Evolutionary conservation across 1,140 invertebrate genomes (phyloP).

Genomic region (Drosophila orosa): DNA sequence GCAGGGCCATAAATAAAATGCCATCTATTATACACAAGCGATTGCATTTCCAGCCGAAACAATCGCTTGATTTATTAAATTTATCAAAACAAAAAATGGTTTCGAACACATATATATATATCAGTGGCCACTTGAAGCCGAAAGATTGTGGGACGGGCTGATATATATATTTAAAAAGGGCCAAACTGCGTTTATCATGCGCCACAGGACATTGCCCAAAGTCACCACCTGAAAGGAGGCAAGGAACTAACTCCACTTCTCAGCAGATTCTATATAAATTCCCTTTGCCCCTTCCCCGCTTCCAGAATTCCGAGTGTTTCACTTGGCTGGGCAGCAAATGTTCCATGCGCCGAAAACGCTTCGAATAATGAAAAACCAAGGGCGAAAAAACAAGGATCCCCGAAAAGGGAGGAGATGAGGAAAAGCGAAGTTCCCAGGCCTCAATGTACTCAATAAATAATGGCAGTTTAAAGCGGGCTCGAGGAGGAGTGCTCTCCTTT

Average conservation of each 20-base stretch:
- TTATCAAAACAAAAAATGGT: slow-evolving; percentile 51
- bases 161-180: slow-evolving; percentile 64
- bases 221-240: slow-evolving; percentile 52
- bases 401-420: slow-evolving; percentile 4
- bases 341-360: slow-evolving; percentile 67
- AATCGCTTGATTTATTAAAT: slow-evolving; percentile 74
- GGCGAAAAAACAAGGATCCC: slow-evolving; percentile 1
- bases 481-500: slow-evolving; percentile 15
- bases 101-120: slow-evolving; percentile 9
- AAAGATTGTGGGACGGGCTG: background rate
- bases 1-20: slow-evolving; percentile 66
- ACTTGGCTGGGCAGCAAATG: slow-evolving; percentile 72
- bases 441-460: slow-evolving; percentile 68
- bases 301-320: slow-evolving; percentile 44
- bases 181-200: slow-evolving; percentile 69
- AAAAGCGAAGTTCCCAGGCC: slow-evolving; percentile 32
- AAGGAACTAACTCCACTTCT: slow-evolving; percentile 23
- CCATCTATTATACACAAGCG: slow-evolving; percentile 68
- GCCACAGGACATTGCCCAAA: slow-evolving; percentile 74
- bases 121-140: slow-evolving; percentile 22
- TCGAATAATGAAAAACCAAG: slow-evolving; percentile 58
- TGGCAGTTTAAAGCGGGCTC: slow-evolving; percentile 58
- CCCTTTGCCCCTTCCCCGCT: background rate
- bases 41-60: slow-evolving; percentile 57
- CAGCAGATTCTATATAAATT: background rate